phyloP scores from a whole-genome alignment of 2,888 invertebrate species.

The Myathropa florea region DNA sequence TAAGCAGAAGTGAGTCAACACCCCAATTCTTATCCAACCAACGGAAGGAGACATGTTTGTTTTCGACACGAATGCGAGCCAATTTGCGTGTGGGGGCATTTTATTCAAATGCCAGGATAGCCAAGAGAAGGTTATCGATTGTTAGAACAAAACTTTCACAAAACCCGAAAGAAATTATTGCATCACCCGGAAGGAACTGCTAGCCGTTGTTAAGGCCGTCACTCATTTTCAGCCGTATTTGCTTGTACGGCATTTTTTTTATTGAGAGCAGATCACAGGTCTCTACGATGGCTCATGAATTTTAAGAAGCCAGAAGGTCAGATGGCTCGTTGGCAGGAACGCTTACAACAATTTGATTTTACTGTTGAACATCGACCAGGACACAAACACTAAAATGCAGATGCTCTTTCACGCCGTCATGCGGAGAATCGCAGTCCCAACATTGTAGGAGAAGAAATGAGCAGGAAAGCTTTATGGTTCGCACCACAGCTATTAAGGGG shows the following conservation, averaged over 20 bases:
- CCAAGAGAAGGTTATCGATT: conserved; percentile 47
- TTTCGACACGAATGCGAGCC: conserved; percentile 7
- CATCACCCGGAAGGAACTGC: conserved; percentile 37
- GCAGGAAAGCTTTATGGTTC: no score
- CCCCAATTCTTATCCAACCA: not conserved
- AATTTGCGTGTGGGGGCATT: not conserved
- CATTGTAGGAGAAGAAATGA: no score
- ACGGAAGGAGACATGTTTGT: not conserved
- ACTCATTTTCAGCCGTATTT: conserved; percentile 4
- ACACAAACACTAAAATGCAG: no score
- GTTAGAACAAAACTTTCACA: conserved; percentile 48
- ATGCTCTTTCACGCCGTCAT: no score
- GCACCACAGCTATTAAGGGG: no score
- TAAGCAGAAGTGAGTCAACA: not conserved
- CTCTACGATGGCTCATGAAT: not conserved
- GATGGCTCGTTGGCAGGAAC: not conserved
- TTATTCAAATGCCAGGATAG: not conserved
- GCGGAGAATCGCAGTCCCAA: no score
- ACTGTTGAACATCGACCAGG: no score
- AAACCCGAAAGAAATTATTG: conserved; percentile 13
- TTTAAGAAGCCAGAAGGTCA: not conserved
- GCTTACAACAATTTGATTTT: not conserved
- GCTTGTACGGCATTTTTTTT: not conserved
- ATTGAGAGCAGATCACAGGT: not conserved
- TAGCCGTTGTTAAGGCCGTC: conserved; percentile 69